Evolutionary conservation across 2,113 vertebrate genomes (phyloP).

Genomic region (Dicentrarchus labrax): DNA sequence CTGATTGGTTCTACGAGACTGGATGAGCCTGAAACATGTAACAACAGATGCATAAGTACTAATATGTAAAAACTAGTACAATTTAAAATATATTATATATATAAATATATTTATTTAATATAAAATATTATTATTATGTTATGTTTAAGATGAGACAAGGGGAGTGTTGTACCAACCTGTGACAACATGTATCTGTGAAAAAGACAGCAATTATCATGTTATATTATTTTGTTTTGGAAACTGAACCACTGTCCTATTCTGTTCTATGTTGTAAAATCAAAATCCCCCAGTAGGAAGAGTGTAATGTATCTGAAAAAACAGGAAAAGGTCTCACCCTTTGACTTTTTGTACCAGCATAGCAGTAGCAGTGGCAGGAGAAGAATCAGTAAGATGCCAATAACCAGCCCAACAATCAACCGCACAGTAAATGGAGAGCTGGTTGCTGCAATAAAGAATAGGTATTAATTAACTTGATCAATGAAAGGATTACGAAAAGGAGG

Average conservation of each 20-base stretch:
- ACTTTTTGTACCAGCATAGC: slow-evolving; percentile 6
- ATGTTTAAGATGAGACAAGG: neutral
- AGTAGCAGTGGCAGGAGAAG: slow-evolving; percentile 21
- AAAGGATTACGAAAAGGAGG: neutral
- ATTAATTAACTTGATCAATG: neutral
- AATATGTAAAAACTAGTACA: neutral
- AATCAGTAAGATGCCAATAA: slow-evolving; percentile 2
- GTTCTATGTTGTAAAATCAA: neutral
- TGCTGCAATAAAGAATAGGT: neutral
- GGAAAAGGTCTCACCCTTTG: slow-evolving; percentile 33
- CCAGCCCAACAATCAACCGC: neutral
- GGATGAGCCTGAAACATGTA: neutral
- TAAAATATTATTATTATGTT: neutral
- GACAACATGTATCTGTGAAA: neutral
- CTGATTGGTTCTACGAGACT: slow-evolving; percentile 9
- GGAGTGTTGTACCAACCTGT: slow-evolving; percentile 1
- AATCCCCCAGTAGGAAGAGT: neutral
- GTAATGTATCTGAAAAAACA: no score
- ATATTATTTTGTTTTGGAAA: neutral
- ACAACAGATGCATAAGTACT: neutral
- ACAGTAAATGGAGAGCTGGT: neutral
- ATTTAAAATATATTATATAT: no score
- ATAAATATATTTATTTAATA: no score
- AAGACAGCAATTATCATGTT: neutral
- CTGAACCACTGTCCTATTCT: neutral